Percentiles rank a stretch among this genome's conserved stretches.
phyloP scores from a whole-genome alignment of 2,888 invertebrate genomes.

The Isotomurus palustris region DNA sequence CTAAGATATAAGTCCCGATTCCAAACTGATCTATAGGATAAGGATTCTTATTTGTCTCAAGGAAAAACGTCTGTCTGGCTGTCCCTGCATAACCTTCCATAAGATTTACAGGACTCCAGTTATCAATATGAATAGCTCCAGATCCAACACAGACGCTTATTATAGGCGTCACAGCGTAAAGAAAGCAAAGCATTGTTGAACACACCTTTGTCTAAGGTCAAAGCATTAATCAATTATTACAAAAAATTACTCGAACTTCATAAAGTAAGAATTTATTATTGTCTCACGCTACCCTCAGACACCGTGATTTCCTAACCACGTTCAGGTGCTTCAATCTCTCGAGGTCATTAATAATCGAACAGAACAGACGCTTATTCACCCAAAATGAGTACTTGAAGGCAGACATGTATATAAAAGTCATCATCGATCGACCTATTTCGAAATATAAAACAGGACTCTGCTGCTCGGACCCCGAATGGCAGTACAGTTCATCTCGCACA shows the following conservation, averaged over 20 bases:
- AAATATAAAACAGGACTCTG: neutral
- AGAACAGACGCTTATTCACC: neutral
- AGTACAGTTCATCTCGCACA: neutral
- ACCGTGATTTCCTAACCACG: neutral
- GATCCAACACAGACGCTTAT: neutral
- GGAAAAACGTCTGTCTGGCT: neutral
- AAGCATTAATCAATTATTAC: too few species aligned
- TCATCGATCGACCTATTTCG: neutral
- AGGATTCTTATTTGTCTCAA: neutral
- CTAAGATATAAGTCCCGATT: neutral
- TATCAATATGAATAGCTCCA: neutral
- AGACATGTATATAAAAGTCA: neutral
- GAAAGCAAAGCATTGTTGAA: neutral
- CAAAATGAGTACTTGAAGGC: conserved; percentile 3
- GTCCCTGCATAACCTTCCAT: neutral
- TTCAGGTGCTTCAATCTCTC: neutral
- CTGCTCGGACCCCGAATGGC: neutral
- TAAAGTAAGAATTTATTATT: too few species aligned
- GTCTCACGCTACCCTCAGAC: too few species aligned
- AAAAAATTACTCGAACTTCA: too few species aligned
- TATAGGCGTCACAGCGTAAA: neutral
- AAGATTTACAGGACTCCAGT: neutral
- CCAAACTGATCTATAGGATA: neutral
- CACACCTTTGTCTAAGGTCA: neutral
- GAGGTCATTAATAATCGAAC: neutral